These are phyloP conservation scores for Elegia similella DNA, from an alignment of 2,888 invertebrate genomes.

Conservation along the genomic window DNA sequence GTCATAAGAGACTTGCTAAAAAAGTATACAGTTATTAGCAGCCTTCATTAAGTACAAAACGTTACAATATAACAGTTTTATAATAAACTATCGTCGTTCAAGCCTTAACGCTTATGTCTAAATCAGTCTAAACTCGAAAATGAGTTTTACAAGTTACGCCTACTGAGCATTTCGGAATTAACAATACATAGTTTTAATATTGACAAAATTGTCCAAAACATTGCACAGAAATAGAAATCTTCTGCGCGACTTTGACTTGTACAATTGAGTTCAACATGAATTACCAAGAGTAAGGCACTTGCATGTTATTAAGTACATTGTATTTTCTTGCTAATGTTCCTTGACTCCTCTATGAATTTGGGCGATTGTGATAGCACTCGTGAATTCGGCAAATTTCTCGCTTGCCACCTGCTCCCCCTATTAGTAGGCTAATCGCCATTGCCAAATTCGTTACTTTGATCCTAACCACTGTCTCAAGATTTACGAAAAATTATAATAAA, in stretches of 20 bases:
- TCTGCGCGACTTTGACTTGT: not conserved
- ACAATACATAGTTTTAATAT: conserved; percentile 25
- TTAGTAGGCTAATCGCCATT: too few species aligned
- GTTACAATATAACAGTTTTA: conserved; percentile 40
- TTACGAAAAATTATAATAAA: too few species aligned
- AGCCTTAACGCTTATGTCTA: conserved; percentile 73
- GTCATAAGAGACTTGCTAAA: not conserved
- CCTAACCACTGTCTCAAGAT: too few species aligned
- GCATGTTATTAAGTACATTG: conserved; percentile 11
- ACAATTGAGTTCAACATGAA: conserved; percentile 20
- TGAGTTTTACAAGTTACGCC: conserved; percentile 56
- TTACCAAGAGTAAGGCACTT: conserved; percentile 30
- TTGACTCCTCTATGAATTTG: too few species aligned
- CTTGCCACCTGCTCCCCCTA: too few species aligned
- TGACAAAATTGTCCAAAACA: not conserved
- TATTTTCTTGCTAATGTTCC: not conserved
- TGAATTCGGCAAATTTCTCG: too few species aligned
- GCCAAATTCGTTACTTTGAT: too few species aligned
- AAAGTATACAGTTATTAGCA: conserved; percentile 15
- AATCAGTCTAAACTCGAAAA: conserved; percentile 76
- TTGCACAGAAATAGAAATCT: not conserved
- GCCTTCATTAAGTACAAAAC: conserved; percentile 30
- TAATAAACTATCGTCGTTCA: conserved; percentile 52
- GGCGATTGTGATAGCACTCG: too few species aligned
- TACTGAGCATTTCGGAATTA: conserved; percentile 60